These are phyloP conservation scores for Parambassis ranga DNA, from an alignment of 2,797 vertebrate species.

Conservation along the genomic window DNA sequence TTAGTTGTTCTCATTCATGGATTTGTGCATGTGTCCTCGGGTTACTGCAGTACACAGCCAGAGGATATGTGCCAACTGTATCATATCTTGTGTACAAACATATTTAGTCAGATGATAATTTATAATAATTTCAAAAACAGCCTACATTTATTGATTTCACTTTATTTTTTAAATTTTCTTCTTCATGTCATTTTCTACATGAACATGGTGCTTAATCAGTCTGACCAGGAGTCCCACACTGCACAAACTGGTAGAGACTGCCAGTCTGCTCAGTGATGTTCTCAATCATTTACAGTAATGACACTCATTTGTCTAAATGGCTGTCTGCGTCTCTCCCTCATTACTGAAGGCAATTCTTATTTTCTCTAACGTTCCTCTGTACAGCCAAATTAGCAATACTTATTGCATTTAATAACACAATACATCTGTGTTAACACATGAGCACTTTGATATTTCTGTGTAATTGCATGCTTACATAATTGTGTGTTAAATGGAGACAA, in stretches of 20 bases:
- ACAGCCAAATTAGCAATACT: constrained; percentile 15
- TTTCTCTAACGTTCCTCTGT: constrained; percentile 29
- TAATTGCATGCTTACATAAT: background rate
- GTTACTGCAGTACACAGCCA: background rate
- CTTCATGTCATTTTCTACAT: no score
- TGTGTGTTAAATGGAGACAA: background rate
- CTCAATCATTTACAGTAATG: constrained; percentile 41
- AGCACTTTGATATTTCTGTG: background rate
- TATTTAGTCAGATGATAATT: no score
- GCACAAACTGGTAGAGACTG: background rate
- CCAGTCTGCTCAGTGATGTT: constrained; percentile 9
- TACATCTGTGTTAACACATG: background rate
- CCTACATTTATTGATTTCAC: no score
- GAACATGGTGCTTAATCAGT: no score
- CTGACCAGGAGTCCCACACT: background rate
- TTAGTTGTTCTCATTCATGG: constrained; percentile 36
- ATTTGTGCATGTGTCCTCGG: background rate
- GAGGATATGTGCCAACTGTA: no score
- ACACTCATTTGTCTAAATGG: constrained; percentile 44
- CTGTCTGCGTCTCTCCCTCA: constrained; percentile 6
- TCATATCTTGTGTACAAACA: no score
- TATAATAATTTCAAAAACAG: no score
- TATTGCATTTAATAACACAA: constrained; percentile 14
- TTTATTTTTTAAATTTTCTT: no score
- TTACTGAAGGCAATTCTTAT: constrained; percentile 26